Conservation (phyloP, 2,797 vertebrate genomes). For the Phaenicophaeus curvirostris region DNA sequence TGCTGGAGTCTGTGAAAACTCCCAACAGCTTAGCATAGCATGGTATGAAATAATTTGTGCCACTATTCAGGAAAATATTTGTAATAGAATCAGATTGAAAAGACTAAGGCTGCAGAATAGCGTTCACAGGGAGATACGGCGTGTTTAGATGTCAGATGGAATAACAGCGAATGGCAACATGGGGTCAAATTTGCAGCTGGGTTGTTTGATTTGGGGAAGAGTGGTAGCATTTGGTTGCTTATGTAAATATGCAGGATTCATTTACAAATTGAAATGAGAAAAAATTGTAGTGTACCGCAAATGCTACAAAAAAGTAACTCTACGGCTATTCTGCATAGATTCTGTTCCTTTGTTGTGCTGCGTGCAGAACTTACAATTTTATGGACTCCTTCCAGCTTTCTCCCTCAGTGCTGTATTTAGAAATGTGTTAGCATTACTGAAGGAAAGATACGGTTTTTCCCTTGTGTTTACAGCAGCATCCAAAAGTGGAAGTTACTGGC, state of each 20-base stretch:
- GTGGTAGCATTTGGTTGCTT: neutral
- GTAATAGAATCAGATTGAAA: neutral
- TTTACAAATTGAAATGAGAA: neutral
- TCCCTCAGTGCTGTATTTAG: neutral
- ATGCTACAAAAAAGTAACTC: neutral
- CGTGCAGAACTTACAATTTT: accelerated
- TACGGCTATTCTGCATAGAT: neutral
- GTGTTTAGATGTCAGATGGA: neutral
- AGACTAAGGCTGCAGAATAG: neutral
- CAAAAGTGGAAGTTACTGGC: neutral
- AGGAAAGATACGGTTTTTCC: neutral
- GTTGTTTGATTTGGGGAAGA: neutral
- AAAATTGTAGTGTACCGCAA: neutral
- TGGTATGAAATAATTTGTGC: neutral
- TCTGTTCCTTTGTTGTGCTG: neutral
- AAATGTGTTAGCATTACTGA: neutral
- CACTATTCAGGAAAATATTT: neutral
- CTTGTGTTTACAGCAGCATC: neutral
- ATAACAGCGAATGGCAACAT: neutral
- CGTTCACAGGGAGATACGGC: neutral
- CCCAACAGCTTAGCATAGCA: neutral
- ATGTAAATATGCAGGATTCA: neutral
- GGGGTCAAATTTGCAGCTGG: neutral
- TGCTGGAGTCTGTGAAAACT: neutral
- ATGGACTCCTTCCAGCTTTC: neutral